These are phyloP conservation scores for Spodoptera picta DNA, from an alignment of 2,888 invertebrate species.

Conservation along the genomic window DNA sequence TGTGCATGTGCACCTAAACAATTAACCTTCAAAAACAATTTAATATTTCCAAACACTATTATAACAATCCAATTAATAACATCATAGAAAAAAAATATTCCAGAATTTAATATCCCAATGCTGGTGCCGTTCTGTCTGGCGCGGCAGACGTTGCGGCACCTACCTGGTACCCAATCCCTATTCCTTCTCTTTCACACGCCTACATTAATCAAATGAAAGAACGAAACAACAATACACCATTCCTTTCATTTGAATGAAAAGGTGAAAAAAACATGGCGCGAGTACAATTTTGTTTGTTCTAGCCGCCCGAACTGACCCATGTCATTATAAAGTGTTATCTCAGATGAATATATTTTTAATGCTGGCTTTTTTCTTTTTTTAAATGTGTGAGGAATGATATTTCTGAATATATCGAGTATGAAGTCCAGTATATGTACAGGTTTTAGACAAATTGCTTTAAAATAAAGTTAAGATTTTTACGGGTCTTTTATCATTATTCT, in stretches of 20 bases:
- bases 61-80: constrained; percentile 50
- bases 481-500: too few relatives aligned
- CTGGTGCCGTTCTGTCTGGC: constrained; percentile 84
- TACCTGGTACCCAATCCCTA: constrained; percentile 79
- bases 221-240: constrained; percentile 48
- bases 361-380: constrained; percentile 71
- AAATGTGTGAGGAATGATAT: constrained; percentile 85
- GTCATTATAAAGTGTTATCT: constrained; percentile 87
- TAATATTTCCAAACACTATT: constrained; percentile 17
- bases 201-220: constrained; percentile 19
- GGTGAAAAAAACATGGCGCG: constrained; percentile 66
- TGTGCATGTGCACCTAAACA: background rate
- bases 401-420: constrained; percentile 82
- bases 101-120: constrained; percentile 64
- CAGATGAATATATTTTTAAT: constrained; percentile 86
- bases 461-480: too few relatives aligned
- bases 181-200: constrained; percentile 62
- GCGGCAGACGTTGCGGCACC: constrained; percentile 83
- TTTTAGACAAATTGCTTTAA: constrained; percentile 23
- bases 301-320: constrained; percentile 85
- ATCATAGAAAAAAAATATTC: constrained; percentile 63
- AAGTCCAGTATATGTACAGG: constrained; percentile 67
- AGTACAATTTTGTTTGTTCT: constrained; percentile 83
- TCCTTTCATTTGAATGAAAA: constrained; percentile 66
- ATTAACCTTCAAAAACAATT: background rate